phyloP scores from a whole-genome alignment of 2,797 vertebrate genomes.

The Muscicapa comitata region DNA sequence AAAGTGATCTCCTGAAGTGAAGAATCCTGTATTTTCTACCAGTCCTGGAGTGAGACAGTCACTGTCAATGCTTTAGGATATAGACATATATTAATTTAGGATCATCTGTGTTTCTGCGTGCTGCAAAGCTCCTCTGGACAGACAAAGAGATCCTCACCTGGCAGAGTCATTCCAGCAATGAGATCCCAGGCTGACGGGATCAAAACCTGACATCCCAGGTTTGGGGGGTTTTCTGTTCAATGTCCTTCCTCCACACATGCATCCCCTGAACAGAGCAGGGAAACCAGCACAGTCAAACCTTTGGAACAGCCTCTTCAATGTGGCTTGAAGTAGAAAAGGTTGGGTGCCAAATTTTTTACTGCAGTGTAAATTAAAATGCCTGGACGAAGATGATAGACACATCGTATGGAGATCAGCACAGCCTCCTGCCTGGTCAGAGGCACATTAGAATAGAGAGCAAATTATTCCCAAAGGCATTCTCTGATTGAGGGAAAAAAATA shows the following conservation, averaged over 20 bases:
- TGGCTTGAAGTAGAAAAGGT: conserved; percentile 23
- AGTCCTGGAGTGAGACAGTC: neutral
- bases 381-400: conserved; percentile 56
- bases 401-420: neutral
- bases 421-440: conserved; percentile 19
- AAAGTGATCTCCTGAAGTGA: neutral
- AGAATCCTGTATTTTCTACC: neutral
- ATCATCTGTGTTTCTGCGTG: accelerated
- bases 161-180: neutral
- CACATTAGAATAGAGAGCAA: neutral
- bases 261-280: neutral
- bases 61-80: neutral
- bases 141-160: neutral
- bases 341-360: conserved; percentile 65
- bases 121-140: neutral
- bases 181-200: neutral
- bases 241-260: neutral
- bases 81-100: neutral
- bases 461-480: neutral
- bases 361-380: conserved; percentile 74
- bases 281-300: neutral
- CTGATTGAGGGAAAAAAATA: neutral
- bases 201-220: neutral
- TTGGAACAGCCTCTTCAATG: neutral
- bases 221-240: neutral